These are phyloP conservation scores for Hemicentrotus pulcherrimus DNA, from an alignment of 35 echinoderm and acorn worm genomes.

Conservation along the genomic window DNA sequence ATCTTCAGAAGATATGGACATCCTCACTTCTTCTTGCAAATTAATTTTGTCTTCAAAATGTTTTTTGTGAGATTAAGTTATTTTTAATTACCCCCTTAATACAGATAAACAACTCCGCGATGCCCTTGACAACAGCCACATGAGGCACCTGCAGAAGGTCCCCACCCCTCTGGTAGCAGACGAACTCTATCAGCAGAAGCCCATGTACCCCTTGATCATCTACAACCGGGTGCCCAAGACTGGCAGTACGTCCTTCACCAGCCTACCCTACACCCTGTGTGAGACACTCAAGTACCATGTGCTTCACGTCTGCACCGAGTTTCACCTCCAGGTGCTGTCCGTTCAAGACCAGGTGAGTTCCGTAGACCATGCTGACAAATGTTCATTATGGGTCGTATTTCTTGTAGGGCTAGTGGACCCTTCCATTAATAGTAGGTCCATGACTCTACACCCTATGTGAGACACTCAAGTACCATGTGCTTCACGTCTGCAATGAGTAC, in stretches of 20 bases:
- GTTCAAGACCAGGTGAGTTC: conserved; percentile 91
- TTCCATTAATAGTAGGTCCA: too few species aligned
- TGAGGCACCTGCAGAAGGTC: conserved; percentile 9
- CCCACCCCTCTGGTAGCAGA: not conserved
- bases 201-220: conserved; percentile 76
- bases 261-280: conserved; percentile 88
- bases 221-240: conserved; percentile 98
- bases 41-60: not conserved
- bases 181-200: not conserved
- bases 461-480: conserved; percentile 24
- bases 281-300: conserved; percentile 79
- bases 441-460: too few species aligned
- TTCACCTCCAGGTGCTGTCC: conserved; percentile 80
- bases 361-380: not conserved
- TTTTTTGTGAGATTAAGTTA: not conserved
- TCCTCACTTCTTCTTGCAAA: not conserved
- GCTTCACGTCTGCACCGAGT: conserved; percentile 86
- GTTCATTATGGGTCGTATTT: too few species aligned
- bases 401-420: too few species aligned
- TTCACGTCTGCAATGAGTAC: conserved; percentile 83
- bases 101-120: conserved; percentile 36
- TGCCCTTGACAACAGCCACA: not conserved
- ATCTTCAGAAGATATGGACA: not conserved
- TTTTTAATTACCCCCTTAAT: not conserved
- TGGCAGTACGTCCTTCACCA: conserved; percentile 88